Evolutionary conservation across 2,888 invertebrate species (phyloP).

Genomic region (Cryptosula pallasiana): DNA sequence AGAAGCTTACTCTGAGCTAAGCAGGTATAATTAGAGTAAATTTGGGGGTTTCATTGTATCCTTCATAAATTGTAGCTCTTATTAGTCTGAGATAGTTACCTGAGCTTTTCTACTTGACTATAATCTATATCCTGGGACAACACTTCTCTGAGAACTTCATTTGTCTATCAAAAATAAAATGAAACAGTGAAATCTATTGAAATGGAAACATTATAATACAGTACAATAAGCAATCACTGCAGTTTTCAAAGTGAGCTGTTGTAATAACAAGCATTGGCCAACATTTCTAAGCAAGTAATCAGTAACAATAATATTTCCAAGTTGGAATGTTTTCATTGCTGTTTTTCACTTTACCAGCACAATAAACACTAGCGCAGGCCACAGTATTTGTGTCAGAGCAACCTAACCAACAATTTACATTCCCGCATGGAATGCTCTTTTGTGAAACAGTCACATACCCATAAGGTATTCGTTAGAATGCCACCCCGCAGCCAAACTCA

Average conservation of each 20-base stretch:
- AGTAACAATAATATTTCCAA: not conserved
- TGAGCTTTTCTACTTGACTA: not conserved
- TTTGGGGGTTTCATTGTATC: no score
- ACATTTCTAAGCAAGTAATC: not conserved
- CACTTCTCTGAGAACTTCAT: not conserved
- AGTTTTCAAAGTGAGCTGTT: constrained; percentile 4
- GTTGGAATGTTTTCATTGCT: not conserved
- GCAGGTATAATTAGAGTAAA: no score
- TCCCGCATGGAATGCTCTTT: no score
- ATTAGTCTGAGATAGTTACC: not conserved
- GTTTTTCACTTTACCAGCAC: constrained; percentile 15
- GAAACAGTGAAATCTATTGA: no score
- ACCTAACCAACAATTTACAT: no score
- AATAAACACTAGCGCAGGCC: constrained; percentile 18
- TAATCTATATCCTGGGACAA: not conserved
- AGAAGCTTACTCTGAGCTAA: no score
- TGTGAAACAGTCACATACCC: no score
- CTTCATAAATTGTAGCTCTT: no score
- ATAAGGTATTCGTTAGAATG: no score
- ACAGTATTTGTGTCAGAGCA: no score
- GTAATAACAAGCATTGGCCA: not conserved
- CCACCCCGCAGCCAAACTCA: no score
- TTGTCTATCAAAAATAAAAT: not conserved
- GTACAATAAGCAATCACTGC: not conserved
- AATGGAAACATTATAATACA: no score